phyloP scores from a whole-genome alignment of 1,140 invertebrate species.

The Drosophila guanche region DNA sequence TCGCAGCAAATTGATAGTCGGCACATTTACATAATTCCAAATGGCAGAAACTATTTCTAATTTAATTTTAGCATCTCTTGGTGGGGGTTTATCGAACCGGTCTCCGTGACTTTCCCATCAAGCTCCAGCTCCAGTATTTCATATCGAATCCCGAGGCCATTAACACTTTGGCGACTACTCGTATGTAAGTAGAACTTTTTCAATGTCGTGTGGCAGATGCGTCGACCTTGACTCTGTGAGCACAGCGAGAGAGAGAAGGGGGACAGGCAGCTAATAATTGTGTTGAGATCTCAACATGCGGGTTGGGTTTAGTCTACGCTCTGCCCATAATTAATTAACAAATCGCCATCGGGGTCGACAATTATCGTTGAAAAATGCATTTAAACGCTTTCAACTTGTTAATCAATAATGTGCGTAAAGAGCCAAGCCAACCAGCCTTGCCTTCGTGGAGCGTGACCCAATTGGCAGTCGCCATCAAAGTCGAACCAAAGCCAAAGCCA shows the following conservation, averaged over 20 bases:
- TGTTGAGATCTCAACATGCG: constrained; percentile 38
- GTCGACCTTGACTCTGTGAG: constrained; percentile 47
- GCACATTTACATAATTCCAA: constrained; percentile 62
- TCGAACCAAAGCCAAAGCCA: constrained; percentile 1
- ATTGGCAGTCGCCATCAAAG: constrained; percentile 11
- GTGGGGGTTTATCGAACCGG: constrained; percentile 60
- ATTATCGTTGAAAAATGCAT: constrained; percentile 54
- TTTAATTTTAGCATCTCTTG: constrained; percentile 43
- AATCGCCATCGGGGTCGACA: constrained; percentile 37
- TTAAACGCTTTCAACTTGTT: constrained; percentile 45
- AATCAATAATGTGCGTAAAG: constrained; percentile 35
- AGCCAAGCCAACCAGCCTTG: not conserved
- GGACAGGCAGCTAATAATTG: constrained; percentile 33
- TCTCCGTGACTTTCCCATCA: constrained; percentile 21
- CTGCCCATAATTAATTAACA: constrained; percentile 61
- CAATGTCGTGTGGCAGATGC: constrained; percentile 57
- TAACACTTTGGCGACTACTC: constrained; percentile 42
- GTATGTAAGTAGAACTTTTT: constrained; percentile 67
- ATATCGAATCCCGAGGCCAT: constrained; percentile 42
- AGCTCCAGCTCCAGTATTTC: constrained; percentile 15
- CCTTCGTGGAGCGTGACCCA: constrained; percentile 33
- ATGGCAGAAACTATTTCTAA: constrained; percentile 50
- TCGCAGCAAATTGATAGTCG: constrained; percentile 31
- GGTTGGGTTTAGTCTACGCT: constrained; percentile 30
- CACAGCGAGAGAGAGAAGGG: not conserved